Conservation (phyloP, 2,113 vertebrate genomes). For the Mobula birostris region DNA sequence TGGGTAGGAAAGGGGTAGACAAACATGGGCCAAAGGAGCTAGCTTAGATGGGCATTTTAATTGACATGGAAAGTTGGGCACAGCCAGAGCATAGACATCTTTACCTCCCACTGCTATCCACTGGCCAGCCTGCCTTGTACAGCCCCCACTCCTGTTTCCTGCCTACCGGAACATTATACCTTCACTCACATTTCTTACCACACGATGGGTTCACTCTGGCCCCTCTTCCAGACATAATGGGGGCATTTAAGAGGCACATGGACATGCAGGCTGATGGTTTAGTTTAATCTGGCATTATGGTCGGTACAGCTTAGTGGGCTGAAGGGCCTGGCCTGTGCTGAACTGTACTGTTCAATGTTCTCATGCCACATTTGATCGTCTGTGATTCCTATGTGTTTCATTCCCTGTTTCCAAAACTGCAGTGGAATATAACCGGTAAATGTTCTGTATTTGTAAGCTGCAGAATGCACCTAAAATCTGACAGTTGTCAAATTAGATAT, state of each 20-base stretch:
- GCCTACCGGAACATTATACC: background rate
- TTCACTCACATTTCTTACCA: background rate
- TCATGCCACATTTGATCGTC: background rate
- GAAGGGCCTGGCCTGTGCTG: no score
- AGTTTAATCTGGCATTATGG: no score
- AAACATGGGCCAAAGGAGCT: no score
- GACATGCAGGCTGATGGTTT: no score
- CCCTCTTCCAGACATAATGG: no score
- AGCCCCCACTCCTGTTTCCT: background rate
- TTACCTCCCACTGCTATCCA: background rate
- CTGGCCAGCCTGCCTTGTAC: background rate
- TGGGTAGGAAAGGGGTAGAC: no score
- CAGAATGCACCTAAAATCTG: background rate
- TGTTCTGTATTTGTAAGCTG: background rate
- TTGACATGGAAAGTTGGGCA: no score
- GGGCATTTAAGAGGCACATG: no score
- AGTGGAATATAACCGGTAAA: background rate
- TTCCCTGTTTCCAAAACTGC: background rate
- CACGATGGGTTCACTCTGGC: background rate
- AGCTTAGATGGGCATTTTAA: no score
- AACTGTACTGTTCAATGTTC: no score
- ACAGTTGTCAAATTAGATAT: background rate
- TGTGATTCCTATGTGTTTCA: background rate
- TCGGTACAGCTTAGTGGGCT: no score
- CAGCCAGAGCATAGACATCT: background rate